phyloP scores from a whole-genome alignment of 2,888 invertebrate species.

The Plagodis pulveraria region DNA sequence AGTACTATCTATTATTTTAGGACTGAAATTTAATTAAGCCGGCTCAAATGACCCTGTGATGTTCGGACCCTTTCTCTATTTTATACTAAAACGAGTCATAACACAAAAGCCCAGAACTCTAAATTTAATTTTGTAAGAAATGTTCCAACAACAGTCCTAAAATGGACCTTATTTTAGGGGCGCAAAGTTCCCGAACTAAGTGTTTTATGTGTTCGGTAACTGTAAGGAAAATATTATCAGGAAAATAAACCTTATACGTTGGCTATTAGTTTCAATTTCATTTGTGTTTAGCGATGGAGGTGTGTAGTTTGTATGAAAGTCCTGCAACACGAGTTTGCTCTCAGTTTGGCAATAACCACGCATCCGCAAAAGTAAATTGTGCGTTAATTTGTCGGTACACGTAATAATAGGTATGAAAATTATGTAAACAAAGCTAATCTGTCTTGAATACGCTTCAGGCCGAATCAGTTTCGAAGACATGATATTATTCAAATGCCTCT shows the following conservation, averaged over 20 bases:
- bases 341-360: conserved; percentile 43
- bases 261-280: conserved; percentile 10
- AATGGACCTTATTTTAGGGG: conserved; percentile 30
- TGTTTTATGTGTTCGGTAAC: conserved; percentile 37
- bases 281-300: conserved; percentile 21
- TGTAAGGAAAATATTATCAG: neutral
- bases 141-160: conserved; percentile 13
- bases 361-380: conserved; percentile 44
- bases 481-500: no score
- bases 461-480: neutral
- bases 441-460: conserved; percentile 11
- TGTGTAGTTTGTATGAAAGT: conserved; percentile 44
- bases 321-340: conserved; percentile 58
- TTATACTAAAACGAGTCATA: conserved; percentile 23
- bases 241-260: conserved; percentile 8
- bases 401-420: conserved; percentile 27
- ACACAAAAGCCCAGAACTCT: conserved; percentile 11
- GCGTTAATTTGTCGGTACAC: conserved; percentile 45
- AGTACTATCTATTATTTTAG: conserved; percentile 53
- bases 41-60: conserved; percentile 36
- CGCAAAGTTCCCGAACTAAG: conserved; percentile 20
- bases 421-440: conserved; percentile 26
- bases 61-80: conserved; percentile 24
- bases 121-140: conserved; percentile 2
- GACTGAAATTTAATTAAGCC: conserved; percentile 51